A percentile compares a stretch with the other conserved stretches of the same genome.
Conservation (phyloP, 2,113 vertebrate genomes). For the Alosa alosa region DNA sequence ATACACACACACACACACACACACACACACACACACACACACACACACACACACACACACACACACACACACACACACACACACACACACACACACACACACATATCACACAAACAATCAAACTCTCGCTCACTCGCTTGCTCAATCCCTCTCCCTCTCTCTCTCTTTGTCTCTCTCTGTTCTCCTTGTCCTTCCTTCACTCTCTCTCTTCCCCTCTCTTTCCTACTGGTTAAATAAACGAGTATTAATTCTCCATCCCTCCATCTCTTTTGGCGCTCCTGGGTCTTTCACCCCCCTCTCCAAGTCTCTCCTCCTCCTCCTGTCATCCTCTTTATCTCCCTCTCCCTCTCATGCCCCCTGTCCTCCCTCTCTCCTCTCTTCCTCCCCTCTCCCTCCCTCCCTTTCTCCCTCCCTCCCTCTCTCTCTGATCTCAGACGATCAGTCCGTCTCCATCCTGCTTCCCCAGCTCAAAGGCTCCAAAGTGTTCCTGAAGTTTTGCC, state of each 20-base stretch:
- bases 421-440: slow-evolving; percentile 49
- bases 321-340: neutral
- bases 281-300: neutral
- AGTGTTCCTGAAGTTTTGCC: slow-evolving; percentile 35
- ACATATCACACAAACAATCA: neutral
- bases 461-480: slow-evolving; percentile 45
- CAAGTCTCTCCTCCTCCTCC: neutral
- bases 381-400: neutral
- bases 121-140: neutral
- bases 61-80: neutral
- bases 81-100: neutral
- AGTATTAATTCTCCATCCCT: neutral
- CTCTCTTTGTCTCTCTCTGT: too few relatives aligned
- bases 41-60: neutral
- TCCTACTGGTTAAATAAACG: neutral
- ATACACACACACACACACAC: neutral
- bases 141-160: too few relatives aligned
- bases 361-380: neutral
- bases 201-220: too few relatives aligned
- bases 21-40: neutral
- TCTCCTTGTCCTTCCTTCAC: too few relatives aligned
- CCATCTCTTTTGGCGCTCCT: neutral
- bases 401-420: neutral
- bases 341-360: neutral
- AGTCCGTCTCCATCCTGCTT: slow-evolving; percentile 52